phyloP scores from a whole-genome alignment of 2,113 vertebrate genomes.

The Turnix velox region DNA sequence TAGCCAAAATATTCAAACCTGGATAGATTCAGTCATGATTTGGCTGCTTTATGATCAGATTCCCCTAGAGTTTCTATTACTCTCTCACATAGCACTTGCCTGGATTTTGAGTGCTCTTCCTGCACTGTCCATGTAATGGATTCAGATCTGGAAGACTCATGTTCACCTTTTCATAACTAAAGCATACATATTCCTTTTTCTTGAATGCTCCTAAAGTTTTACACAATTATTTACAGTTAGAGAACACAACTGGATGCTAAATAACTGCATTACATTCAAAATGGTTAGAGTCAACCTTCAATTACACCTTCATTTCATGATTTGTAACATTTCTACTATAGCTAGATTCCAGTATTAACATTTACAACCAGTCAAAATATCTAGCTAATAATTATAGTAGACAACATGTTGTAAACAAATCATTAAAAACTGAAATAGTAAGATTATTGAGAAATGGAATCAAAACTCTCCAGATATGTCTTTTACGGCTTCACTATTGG shows the following conservation, averaged over 20 bases:
- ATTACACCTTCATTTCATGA: not conserved
- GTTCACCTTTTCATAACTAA: not conserved
- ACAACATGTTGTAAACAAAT: not conserved
- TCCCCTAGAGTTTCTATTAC: not conserved
- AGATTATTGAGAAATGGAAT: not conserved
- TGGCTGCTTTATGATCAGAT: not conserved
- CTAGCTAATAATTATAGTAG: not conserved
- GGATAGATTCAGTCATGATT: not conserved
- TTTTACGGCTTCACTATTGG: not conserved
- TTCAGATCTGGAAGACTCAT: not conserved
- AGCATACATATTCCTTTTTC: not conserved
- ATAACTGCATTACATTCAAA: not conserved
- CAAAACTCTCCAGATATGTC: not conserved
- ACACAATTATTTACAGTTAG: not conserved
- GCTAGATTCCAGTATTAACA: not conserved
- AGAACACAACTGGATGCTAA: not conserved
- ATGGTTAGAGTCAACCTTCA: too few relatives aligned
- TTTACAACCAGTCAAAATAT: not conserved
- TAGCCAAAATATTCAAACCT: not conserved
- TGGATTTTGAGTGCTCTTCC: not conserved
- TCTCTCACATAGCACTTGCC: not conserved
- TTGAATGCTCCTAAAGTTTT: not conserved
- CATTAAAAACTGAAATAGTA: not conserved
- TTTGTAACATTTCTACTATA: not conserved
- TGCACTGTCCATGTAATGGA: accelerated